phyloP scores from a whole-genome alignment of 2,888 invertebrate species.

The Salpingus planirostris region DNA sequence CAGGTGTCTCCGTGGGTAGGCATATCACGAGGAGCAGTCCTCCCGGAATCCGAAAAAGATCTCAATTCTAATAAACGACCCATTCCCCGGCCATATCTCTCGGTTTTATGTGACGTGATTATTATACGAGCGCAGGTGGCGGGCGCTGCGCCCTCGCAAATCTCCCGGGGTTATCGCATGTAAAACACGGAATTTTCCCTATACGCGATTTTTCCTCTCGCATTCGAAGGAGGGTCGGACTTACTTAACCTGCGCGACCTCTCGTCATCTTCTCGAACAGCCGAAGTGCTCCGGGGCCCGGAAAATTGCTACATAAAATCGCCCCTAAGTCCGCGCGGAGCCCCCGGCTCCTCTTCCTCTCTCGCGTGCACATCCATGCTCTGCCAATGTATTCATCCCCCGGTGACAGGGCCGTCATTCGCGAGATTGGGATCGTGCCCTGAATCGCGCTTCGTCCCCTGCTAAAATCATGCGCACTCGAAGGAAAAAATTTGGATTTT shows the following conservation, averaged over 20 bases:
- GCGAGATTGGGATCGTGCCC: conserved; percentile 33
- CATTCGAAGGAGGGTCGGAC: too few species aligned
- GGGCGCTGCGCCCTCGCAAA: conserved; percentile 29
- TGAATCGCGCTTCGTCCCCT: too few species aligned
- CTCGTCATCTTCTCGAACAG: conserved; percentile 36
- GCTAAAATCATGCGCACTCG: too few species aligned
- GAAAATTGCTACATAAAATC: conserved; percentile 43
- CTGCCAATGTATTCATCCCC: conserved; percentile 34
- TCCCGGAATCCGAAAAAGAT: too few species aligned
- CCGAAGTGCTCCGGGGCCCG: conserved; percentile 35
- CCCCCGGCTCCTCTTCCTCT: conserved; percentile 29
- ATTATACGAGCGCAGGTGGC: conserved; percentile 41
- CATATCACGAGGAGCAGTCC: too few species aligned
- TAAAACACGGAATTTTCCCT: conserved; percentile 27
- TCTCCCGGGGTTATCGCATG: conserved; percentile 31
- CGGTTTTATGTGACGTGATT: conserved; percentile 41
- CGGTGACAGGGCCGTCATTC: conserved; percentile 24
- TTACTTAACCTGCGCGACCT: conserved; percentile 39
- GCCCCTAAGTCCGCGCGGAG: conserved; percentile 26
- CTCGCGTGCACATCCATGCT: conserved; percentile 28
- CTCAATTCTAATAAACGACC: too few species aligned
- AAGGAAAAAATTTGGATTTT: too few species aligned
- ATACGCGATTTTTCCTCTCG: too few species aligned
- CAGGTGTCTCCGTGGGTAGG: too few species aligned
- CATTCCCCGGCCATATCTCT: conserved; percentile 37